phyloP scores from a whole-genome alignment of 2,113 vertebrate species.

The Ceratotherium simum region DNA sequence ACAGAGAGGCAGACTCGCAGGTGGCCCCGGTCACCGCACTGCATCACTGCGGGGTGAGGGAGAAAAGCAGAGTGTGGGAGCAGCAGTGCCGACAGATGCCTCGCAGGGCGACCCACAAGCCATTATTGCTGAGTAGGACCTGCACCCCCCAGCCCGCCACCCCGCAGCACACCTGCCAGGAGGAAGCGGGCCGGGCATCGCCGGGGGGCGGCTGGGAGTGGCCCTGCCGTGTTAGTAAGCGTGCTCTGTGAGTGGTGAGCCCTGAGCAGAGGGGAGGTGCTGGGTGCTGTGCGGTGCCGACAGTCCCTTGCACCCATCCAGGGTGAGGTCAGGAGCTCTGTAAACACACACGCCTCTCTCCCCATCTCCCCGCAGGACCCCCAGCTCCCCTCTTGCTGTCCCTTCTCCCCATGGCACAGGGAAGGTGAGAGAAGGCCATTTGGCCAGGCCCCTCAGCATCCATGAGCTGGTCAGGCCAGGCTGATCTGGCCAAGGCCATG shows the following conservation, averaged over 20 bases:
- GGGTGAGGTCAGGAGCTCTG: not conserved
- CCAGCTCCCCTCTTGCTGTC: not conserved
- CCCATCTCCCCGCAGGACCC: not conserved
- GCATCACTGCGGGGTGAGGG: not conserved
- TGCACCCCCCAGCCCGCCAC: no score
- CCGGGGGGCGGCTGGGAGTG: not conserved
- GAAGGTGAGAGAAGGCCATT: not conserved
- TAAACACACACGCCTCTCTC: no score
- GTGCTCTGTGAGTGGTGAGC: not conserved
- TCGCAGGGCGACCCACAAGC: not conserved
- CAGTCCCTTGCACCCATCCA: not conserved
- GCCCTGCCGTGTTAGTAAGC: no score
- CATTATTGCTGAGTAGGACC: rapidly evolving
- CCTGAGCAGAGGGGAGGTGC: not conserved
- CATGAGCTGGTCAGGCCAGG: not conserved
- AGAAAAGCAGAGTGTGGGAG: not conserved
- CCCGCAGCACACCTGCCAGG: not conserved
- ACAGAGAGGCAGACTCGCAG: not conserved
- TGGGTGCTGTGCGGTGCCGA: not conserved
- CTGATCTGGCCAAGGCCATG: not conserved
- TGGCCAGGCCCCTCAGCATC: not conserved
- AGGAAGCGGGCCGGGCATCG: not conserved
- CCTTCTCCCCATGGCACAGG: not conserved
- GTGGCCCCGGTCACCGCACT: not conserved
- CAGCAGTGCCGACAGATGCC: rapidly evolving